phyloP scores from a whole-genome alignment of 1,140 invertebrate species.

The Dendrolimus punctatus region DNA sequence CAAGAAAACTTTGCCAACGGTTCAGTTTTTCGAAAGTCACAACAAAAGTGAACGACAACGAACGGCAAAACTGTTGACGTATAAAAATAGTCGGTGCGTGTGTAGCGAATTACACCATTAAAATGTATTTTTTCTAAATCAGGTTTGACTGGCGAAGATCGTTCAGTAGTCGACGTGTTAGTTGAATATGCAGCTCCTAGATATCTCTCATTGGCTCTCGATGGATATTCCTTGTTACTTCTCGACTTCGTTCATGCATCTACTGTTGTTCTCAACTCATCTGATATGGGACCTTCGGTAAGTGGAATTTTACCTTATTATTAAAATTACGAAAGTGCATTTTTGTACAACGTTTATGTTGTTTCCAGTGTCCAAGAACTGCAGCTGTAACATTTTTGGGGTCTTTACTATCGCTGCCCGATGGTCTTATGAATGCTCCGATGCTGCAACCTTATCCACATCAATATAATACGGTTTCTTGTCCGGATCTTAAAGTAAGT shows the following conservation, averaged over 20 bases:
- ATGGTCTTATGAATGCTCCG: conserved; percentile 82
- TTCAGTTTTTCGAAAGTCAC: too few species aligned
- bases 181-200: conserved; percentile 82
- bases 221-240: conserved; percentile 89
- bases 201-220: conserved; percentile 90
- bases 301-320: conserved; percentile 19
- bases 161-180: conserved; percentile 75
- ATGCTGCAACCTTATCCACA: conserved; percentile 85
- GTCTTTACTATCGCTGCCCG: conserved; percentile 86
- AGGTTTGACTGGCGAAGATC: conserved; percentile 75
- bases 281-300: conserved; percentile 83
- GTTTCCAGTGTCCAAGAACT: conserved; percentile 82
- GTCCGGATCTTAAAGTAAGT: conserved; percentile 85
- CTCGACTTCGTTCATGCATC: conserved; percentile 94
- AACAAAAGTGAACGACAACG: too few species aligned
- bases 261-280: conserved; percentile 86
- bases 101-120: too few species aligned
- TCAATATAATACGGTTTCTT: conserved; percentile 79
- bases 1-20: too few species aligned
- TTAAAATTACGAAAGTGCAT: neutral
- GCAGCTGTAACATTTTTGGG: conserved; percentile 95
- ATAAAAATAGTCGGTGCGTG: too few species aligned
- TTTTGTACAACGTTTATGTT: conserved; percentile 6
- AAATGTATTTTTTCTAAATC: conserved; percentile 14
- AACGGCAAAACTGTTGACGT: too few species aligned